Evolutionary conservation across 2,797 vertebrate species (phyloP), one percentile per base, ranked within the genome.

Genomic region (Tragopan temminckii): DNA sequence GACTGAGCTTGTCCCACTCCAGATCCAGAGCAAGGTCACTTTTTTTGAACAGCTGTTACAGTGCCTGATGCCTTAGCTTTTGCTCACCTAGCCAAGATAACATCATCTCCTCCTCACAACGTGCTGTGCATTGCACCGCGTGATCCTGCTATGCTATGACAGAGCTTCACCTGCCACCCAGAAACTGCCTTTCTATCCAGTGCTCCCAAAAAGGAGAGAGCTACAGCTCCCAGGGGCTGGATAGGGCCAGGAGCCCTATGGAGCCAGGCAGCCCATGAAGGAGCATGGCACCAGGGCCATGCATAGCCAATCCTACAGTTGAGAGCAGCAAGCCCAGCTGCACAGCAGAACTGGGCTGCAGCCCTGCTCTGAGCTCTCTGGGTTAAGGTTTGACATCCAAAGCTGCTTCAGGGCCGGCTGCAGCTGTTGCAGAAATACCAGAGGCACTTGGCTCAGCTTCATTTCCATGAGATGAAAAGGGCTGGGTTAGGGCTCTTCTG

Each of bases 401-500:
- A 16, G n/a, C 5, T 9, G 17, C 2, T 15, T 25, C 81, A 18
- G 33, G 15, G 35, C 40, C 15, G 10, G 25, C 42, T 8, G 17
- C 50, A 35, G 53, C 36, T 82, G 46, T 68, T 46, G 20, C 33
- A 1, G 52, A 43, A 80, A 14, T 42, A 46, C 9, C 1, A 2
- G 82, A 48, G 58, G 46, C 45, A 25, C 42, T 48, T 4, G 13
- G 48, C 61, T 52, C 19, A 5, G 36, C 64, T 80, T 74, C 27
- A n/a, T 29, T 62, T 92, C 71, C 36, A 29, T 9, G 16, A 84
- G 82, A 93, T 94, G 88, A 96, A 95, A 96, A 40, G 15, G 25
- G 64, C 18, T 0, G 0, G 25, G 80, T 58, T 88, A 94, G 40
- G 71, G 85, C 97, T 97, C 96, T 95, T 96, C 91, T 48, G 43